These are phyloP conservation scores for Catharus fuscescens DNA, from an alignment of 2,113 vertebrate genomes.

Conservation along the genomic window DNA sequence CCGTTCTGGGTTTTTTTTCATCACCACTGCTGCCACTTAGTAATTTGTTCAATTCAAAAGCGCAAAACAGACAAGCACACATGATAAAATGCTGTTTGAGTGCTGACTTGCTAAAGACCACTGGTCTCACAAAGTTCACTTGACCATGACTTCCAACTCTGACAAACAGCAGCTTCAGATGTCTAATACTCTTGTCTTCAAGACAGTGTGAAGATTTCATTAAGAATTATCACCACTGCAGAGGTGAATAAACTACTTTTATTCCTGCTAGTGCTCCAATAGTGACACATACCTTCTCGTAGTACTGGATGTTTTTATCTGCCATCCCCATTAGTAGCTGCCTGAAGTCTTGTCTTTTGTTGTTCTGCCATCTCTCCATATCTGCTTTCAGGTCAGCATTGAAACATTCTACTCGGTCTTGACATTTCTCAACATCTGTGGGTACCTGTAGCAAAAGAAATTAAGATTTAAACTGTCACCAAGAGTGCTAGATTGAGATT, in stretches of 20 bases:
- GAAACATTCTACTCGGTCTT: slow-evolving; percentile 95
- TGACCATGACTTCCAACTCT: not conserved
- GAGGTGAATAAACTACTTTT: not conserved
- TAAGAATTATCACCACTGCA: not conserved
- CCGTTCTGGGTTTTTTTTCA: not conserved
- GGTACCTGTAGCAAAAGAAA: slow-evolving; percentile 80
- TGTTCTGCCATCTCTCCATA: slow-evolving; percentile 98
- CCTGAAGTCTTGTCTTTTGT: slow-evolving; percentile 95
- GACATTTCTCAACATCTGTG: slow-evolving; percentile 91
- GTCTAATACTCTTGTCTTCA: not conserved
- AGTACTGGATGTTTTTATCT: slow-evolving; percentile 94
- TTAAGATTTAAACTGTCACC: not conserved
- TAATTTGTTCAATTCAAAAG: not conserved
- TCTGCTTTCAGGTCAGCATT: slow-evolving; percentile 97
- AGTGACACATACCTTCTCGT: slow-evolving; percentile 87
- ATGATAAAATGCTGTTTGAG: not conserved
- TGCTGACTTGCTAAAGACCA: not conserved
- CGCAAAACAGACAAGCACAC: not conserved
- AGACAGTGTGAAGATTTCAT: not conserved
- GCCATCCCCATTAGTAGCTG: slow-evolving; percentile 93
- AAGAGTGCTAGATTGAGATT: not conserved
- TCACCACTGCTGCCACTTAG: not conserved
- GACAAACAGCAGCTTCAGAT: not conserved
- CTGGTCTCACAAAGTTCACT: not conserved
- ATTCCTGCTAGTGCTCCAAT: not conserved